These are phyloP conservation scores for Noctilio leporinus DNA, from an alignment of 2,113 vertebrate species.

Conservation along the genomic window DNA sequence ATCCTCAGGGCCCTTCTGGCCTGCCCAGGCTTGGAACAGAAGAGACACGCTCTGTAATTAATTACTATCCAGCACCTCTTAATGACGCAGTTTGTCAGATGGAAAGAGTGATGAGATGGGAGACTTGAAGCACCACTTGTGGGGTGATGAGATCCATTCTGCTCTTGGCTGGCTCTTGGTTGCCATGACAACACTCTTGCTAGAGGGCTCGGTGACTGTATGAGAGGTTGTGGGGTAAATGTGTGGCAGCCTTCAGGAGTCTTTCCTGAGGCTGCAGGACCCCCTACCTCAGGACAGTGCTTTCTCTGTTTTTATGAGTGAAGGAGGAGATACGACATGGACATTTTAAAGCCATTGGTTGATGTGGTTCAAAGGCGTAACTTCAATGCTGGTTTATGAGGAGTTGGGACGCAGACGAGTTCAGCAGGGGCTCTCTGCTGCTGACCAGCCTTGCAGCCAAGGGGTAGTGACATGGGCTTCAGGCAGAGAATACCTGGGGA, in stretches of 20 bases:
- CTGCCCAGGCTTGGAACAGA: background rate
- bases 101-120: slow-evolving; percentile 41
- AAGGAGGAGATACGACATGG: background rate
- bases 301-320: background rate
- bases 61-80: slow-evolving; percentile 24
- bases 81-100: slow-evolving; percentile 7
- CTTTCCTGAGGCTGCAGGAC: background rate
- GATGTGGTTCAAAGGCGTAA: background rate
- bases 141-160: slow-evolving; percentile 51
- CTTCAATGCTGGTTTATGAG: background rate
- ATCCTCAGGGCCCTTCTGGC: background rate
- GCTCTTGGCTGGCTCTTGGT: slow-evolving; percentile 52
- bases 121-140: slow-evolving; percentile 61
- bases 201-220: background rate
- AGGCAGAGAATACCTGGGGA: background rate
- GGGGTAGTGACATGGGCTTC: background rate
- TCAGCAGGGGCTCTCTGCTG: background rate
- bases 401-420: background rate
- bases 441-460: background rate
- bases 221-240: background rate
- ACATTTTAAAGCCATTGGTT: background rate
- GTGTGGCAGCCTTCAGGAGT: slow-evolving; percentile 31
- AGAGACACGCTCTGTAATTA: slow-evolving; percentile 21
- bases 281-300: background rate
- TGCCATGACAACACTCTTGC: slow-evolving; percentile 48